Conservation (phyloP, 2,113 vertebrate genomes). For the Syrrhaptes paradoxus region DNA sequence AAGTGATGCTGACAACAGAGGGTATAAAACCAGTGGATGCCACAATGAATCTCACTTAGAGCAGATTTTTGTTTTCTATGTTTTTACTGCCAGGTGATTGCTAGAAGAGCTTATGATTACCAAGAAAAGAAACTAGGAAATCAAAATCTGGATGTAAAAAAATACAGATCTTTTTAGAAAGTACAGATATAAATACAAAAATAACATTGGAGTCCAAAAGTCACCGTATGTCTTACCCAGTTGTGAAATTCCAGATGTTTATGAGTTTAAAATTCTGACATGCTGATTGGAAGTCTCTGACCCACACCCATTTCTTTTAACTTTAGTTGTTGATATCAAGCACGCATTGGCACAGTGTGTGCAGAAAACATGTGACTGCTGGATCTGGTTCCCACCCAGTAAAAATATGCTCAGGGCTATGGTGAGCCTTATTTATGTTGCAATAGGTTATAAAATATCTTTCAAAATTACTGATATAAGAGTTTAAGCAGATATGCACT, state of each 20-base stretch:
- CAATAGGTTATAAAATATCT: neutral
- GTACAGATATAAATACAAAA: neutral
- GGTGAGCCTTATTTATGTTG: slow-evolving; percentile 1
- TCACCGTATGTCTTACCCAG: neutral
- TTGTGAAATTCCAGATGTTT: neutral
- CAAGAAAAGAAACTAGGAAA: neutral
- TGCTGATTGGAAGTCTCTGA: neutral
- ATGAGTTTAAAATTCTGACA: neutral
- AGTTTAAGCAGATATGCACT: neutral
- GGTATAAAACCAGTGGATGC: neutral
- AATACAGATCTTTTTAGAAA: neutral
- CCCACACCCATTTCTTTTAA: neutral
- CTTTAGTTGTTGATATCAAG: neutral
- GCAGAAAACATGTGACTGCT: neutral
- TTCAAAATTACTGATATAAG: neutral
- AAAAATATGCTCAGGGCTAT: slow-evolving; percentile 21
- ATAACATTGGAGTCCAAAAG: neutral
- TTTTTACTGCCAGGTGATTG: neutral
- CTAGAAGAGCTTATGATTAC: neutral
- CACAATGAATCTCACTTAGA: neutral
- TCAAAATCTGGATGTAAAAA: neutral
- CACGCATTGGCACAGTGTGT: neutral
- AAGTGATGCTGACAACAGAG: neutral
- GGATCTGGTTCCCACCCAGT: neutral
- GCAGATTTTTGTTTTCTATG: neutral